Conservation (phyloP, 2,797 vertebrate genomes). For the Molothrus ater region DNA sequence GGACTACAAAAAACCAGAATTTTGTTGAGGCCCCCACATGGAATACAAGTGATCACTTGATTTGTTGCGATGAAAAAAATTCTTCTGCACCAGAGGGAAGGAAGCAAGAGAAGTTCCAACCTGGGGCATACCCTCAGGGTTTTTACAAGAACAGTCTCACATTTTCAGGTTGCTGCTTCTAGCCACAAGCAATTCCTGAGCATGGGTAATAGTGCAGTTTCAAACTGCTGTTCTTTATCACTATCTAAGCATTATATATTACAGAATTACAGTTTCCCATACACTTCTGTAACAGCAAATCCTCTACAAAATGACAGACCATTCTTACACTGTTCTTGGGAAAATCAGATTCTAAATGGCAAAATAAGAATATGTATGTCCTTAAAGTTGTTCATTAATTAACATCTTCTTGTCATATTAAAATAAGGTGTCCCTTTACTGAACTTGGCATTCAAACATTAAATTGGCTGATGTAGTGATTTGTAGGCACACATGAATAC, state of each 20-base stretch:
- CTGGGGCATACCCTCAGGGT: background rate
- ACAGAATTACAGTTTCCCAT: background rate
- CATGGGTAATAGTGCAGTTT: background rate
- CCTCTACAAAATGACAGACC: background rate
- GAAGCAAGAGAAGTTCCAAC: background rate
- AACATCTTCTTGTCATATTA: background rate
- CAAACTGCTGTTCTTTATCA: background rate
- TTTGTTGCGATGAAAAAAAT: background rate
- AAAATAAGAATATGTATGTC: background rate
- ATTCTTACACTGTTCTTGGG: background rate
- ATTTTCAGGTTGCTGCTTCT: background rate
- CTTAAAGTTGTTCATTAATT: background rate
- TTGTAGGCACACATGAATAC: background rate
- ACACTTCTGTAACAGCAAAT: background rate
- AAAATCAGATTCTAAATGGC: background rate
- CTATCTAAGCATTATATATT: background rate
- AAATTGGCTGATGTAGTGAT: background rate
- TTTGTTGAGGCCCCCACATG: background rate
- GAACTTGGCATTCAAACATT: background rate
- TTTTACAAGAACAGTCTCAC: background rate
- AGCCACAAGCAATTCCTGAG: background rate
- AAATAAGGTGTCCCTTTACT: slow-evolving; percentile 1
- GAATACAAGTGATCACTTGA: background rate
- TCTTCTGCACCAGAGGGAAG: background rate
- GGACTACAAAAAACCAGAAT: background rate